A percentile compares a stretch with the other conserved stretches of the same genome.
Evolutionary conservation across 2,888 invertebrate genomes (phyloP).

Genomic region (Macrophya annulata): DNA sequence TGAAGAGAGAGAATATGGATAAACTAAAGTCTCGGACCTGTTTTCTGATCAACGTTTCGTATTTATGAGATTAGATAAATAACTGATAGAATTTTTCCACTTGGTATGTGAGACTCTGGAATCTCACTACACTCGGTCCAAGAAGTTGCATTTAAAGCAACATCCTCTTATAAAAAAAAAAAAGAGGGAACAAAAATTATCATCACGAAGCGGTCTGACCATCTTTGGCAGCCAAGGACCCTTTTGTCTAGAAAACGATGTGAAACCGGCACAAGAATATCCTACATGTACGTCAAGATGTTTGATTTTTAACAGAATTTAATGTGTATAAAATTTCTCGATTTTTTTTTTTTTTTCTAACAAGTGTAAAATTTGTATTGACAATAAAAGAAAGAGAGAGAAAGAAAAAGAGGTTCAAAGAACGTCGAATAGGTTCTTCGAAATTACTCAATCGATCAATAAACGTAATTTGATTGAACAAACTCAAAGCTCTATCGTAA

Average conservation of each 20-base stretch:
- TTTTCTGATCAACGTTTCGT: constrained; percentile 12
- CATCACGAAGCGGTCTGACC: constrained; percentile 63
- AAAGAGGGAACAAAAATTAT: constrained; percentile 59
- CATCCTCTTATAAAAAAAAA: constrained; percentile 21
- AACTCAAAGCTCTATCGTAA: background rate
- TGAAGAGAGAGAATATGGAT: background rate
- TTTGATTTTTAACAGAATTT: background rate
- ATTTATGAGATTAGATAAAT: constrained; percentile 5
- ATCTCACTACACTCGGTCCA: background rate
- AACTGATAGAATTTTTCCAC: background rate
- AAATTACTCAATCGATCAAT: background rate
- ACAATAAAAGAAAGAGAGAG: background rate
- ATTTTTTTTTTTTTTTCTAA: background rate
- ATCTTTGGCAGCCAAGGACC: constrained; percentile 62
- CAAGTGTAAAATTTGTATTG: background rate
- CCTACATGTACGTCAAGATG: constrained; percentile 5
- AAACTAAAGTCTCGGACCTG: background rate
- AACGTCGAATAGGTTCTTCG: too few species aligned
- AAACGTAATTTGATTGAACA: background rate
- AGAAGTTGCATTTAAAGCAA: constrained; percentile 25
- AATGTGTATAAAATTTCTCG: background rate
- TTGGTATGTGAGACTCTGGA: background rate
- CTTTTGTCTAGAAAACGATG: constrained; percentile 37
- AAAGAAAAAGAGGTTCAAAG: background rate
- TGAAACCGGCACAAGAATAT: background rate